Conservation (phyloP, 2,113 vertebrate genomes). For the Oreochromis tanganicae region DNA sequence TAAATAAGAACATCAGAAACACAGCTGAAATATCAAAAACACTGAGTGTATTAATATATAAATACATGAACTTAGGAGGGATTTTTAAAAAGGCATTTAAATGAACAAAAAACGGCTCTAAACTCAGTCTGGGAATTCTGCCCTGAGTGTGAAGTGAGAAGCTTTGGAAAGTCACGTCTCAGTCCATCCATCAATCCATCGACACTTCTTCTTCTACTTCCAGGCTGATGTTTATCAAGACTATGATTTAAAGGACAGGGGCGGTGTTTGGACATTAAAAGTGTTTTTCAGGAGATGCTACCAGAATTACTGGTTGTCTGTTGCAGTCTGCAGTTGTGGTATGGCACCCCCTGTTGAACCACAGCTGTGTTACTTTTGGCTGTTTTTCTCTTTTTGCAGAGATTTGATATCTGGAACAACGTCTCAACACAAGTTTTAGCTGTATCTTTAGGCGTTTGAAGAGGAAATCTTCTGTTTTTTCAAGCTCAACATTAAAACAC, state of each 20-base stretch:
- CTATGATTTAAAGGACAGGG: background rate
- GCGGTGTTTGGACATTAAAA: background rate
- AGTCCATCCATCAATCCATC: background rate
- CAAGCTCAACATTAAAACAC: background rate
- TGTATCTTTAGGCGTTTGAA: background rate
- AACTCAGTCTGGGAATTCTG: background rate
- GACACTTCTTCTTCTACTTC: background rate
- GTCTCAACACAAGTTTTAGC: background rate
- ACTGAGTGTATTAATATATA: background rate
- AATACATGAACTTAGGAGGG: background rate
- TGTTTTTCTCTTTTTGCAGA: background rate
- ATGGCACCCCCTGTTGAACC: constrained; percentile 28
- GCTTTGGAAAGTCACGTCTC: background rate
- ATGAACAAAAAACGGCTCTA: background rate
- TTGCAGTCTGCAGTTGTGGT: background rate
- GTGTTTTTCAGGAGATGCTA: background rate
- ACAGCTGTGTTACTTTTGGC: background rate
- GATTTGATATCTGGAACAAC: background rate
- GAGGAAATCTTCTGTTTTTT: background rate
- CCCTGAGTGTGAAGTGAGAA: background rate
- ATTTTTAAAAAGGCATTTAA: background rate
- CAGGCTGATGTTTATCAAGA: background rate
- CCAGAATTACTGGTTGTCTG: background rate
- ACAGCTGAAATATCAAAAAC: background rate
- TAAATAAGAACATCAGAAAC: background rate